Evolutionary conservation across 2,113 vertebrate genomes (phyloP).

Genomic region (Melanocharis versteri): DNA sequence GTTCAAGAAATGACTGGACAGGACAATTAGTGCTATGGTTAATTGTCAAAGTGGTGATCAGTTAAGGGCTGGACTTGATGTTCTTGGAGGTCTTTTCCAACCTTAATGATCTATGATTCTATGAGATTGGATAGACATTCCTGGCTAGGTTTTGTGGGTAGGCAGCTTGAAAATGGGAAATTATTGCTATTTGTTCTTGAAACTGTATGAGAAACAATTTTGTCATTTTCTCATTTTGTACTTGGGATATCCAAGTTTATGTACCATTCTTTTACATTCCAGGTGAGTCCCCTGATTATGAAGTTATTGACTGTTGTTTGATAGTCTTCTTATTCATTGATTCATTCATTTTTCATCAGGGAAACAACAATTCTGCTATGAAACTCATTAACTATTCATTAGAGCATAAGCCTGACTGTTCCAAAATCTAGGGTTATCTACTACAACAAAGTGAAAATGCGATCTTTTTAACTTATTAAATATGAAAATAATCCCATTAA

Average conservation of each 20-base stretch:
- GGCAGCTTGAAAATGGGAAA: neutral
- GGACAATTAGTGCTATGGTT: neutral
- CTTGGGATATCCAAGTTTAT: neutral
- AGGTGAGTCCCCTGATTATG: neutral
- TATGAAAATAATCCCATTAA: neutral
- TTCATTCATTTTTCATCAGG: neutral
- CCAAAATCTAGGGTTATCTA: neutral
- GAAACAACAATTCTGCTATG: neutral
- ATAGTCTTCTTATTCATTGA: neutral
- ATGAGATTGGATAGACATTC: neutral
- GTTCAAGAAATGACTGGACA: neutral
- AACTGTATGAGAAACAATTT: neutral
- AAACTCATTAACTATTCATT: neutral
- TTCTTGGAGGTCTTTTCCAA: neutral
- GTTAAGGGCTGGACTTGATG: neutral
- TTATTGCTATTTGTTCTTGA: neutral
- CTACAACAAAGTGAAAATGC: neutral
- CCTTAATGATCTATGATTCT: neutral
- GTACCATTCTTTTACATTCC: neutral
- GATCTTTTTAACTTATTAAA: neutral
- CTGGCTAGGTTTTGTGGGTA: neutral
- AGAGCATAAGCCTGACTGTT: neutral
- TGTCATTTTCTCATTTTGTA: neutral
- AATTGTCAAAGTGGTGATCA: neutral
- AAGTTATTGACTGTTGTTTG: neutral